Evolutionary conservation across 2,113 vertebrate genomes (phyloP).

Genomic region (Pandion haliaetus): DNA sequence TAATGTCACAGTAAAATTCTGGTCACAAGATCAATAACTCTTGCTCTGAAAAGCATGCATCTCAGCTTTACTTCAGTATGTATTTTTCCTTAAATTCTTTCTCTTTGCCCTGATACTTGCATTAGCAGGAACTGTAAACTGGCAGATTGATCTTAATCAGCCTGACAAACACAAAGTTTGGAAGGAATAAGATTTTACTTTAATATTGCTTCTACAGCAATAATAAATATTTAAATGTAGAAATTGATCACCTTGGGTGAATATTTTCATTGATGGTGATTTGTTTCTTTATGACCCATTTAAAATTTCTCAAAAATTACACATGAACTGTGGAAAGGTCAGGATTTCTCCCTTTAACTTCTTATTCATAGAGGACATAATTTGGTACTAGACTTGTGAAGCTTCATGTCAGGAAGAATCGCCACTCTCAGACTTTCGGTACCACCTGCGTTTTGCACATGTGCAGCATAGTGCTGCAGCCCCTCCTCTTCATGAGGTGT

Average conservation of each 20-base stretch:
- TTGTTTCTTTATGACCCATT: not conserved
- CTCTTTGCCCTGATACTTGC: not conserved
- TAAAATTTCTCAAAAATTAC: not conserved
- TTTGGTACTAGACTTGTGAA: not conserved
- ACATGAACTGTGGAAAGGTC: not conserved
- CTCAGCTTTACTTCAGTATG: not conserved
- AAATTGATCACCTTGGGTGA: not conserved
- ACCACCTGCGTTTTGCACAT: not conserved
- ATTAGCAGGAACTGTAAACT: not conserved
- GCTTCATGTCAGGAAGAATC: not conserved
- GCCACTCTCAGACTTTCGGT: not conserved
- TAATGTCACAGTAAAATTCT: not conserved
- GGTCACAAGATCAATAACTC: not conserved
- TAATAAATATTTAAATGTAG: not conserved
- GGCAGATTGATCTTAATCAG: not conserved
- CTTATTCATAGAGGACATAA: not conserved
- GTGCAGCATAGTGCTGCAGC: not conserved
- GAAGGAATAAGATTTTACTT: not conserved
- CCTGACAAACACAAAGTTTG: not conserved
- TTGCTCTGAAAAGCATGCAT: not conserved
- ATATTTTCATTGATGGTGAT: not conserved
- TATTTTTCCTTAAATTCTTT: not conserved
- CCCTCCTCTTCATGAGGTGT: not conserved
- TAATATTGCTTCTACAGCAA: not conserved
- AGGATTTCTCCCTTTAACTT: not conserved